Percentiles rank a stretch among this genome's conserved stretches.
phyloP scores from a whole-genome alignment of 2,113 vertebrate genomes.

The Morone chrysops region DNA sequence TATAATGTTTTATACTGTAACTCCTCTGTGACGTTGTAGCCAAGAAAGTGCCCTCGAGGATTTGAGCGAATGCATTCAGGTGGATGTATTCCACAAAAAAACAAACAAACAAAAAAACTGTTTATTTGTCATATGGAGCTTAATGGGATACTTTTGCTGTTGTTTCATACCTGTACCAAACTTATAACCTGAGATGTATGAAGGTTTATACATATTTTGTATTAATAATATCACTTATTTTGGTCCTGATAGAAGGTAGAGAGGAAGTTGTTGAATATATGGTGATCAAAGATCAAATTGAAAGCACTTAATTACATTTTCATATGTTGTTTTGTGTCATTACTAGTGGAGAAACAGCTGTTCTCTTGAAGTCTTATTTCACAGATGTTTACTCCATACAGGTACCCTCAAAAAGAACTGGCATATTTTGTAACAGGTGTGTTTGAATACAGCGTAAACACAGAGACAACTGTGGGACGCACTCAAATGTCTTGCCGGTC shows the following conservation, averaged over 20 bases:
- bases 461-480: too few species aligned
- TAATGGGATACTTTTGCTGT: slow-evolving; percentile 63
- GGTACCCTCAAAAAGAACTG: slow-evolving; percentile 6
- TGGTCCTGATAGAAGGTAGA: slow-evolving; percentile 61
- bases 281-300: slow-evolving; percentile 71
- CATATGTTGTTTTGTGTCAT: slow-evolving; percentile 52
- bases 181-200: slow-evolving; percentile 78
- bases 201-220: slow-evolving; percentile 80
- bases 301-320: slow-evolving; percentile 81
- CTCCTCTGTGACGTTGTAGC: slow-evolving; percentile 72
- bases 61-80: slow-evolving; percentile 77
- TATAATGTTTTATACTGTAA: slow-evolving; percentile 82
- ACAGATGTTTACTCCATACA: slow-evolving; percentile 22
- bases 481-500: too few species aligned
- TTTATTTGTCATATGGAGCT: slow-evolving; percentile 61
- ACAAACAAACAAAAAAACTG: slow-evolving; percentile 23
- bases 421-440: slow-evolving; percentile 25
- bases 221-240: slow-evolving; percentile 72
- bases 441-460: slow-evolving; percentile 31
- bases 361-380: slow-evolving; percentile 36
- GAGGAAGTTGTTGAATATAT: slow-evolving; percentile 48
- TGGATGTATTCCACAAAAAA: slow-evolving; percentile 60
- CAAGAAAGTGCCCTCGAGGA: slow-evolving; percentile 80
- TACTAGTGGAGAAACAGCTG: slow-evolving; percentile 27
- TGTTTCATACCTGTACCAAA: slow-evolving; percentile 77